Evolutionary conservation across 2,113 vertebrate species (phyloP).

Genomic region (Cathartes aura): DNA sequence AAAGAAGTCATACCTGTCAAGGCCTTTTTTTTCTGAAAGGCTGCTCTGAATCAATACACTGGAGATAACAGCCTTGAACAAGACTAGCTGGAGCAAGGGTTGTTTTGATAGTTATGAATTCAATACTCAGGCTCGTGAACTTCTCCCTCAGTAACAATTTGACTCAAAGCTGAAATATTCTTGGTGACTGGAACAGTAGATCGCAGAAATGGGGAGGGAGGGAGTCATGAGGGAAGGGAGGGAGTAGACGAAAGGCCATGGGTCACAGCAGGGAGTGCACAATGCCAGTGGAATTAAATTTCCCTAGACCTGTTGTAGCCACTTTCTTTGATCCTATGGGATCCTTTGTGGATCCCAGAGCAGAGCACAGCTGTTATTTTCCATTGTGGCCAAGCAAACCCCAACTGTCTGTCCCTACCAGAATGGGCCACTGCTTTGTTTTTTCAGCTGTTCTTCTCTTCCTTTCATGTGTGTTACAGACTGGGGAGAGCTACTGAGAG

Average conservation of each 20-base stretch:
- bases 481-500: not conserved
- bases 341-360: not conserved
- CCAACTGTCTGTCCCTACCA: not conserved
- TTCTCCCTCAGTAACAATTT: not conserved
- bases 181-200: not conserved
- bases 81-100: not conserved
- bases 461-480: not conserved
- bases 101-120: slow-evolving; percentile 5
- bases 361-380: not conserved
- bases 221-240: not conserved
- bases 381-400: not conserved
- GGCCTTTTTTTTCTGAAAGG: not conserved
- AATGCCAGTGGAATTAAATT: not conserved
- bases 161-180: not conserved
- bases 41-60: not conserved
- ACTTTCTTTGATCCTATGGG: not conserved
- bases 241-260: not conserved
- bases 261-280: not conserved
- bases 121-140: not conserved
- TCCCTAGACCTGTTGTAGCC: not conserved
- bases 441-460: not conserved
- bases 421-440: not conserved
- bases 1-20: not conserved
- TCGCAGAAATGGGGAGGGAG: not conserved
- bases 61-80: not conserved